phyloP scores from a whole-genome alignment of 2,888 invertebrate species.

The Oligia fasciuncula region DNA sequence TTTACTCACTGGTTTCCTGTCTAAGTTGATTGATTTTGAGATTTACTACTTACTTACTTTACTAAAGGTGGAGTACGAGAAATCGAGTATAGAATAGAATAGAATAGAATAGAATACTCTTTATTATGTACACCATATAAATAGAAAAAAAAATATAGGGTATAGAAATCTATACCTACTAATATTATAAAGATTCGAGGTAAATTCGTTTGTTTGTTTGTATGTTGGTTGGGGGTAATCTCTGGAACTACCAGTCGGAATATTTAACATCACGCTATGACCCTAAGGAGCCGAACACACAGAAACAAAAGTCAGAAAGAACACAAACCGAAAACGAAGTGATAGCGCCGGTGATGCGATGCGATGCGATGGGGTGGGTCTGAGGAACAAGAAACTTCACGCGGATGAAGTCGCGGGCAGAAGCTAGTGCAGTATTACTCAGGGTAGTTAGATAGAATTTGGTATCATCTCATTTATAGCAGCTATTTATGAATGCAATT shows the following conservation, averaged over 20 bases:
- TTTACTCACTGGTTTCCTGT: slow-evolving; percentile 70
- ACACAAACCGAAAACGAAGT: background rate
- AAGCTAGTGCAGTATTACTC: background rate
- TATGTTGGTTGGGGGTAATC: background rate
- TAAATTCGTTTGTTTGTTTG: too few species aligned
- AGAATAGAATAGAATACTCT: too few species aligned
- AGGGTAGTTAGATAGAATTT: background rate
- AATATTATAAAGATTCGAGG: background rate
- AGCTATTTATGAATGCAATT: background rate
- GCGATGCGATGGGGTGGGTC: background rate
- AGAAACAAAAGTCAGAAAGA: background rate
- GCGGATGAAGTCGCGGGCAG: background rate
- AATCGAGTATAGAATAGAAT: background rate
- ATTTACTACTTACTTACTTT: slow-evolving; percentile 26
- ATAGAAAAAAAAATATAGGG: too few species aligned
- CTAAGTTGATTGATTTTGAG: slow-evolving; percentile 77
- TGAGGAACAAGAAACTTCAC: background rate
- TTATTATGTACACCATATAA: too few species aligned
- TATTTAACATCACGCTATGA: background rate
- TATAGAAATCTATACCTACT: background rate
- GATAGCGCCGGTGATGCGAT: background rate
- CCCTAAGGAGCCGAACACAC: background rate
- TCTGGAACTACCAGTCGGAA: too few species aligned
- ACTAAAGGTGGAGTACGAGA: slow-evolving; percentile 6
- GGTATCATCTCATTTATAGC: background rate